Percentiles rank a stretch among this genome's conserved stretches.
These are phyloP conservation scores for Boloria euphrosyne DNA, from an alignment of 2,888 invertebrate genomes.

Conservation along the genomic window DNA sequence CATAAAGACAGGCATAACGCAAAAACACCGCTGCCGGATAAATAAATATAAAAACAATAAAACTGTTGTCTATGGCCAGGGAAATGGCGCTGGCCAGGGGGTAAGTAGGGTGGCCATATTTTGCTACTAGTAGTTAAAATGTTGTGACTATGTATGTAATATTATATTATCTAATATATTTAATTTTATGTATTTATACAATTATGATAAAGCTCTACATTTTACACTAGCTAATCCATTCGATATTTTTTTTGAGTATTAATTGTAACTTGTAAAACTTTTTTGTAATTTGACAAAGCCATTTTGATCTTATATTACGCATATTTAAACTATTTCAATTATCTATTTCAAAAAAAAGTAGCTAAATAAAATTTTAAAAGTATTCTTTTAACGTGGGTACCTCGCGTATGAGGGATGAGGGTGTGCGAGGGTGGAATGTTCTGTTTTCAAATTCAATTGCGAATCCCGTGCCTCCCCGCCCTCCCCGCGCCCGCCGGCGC, in stretches of 20 bases:
- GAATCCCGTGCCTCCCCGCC: slow-evolving; percentile 27
- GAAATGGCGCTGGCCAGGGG: slow-evolving; percentile 73
- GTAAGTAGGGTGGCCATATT: slow-evolving; percentile 55
- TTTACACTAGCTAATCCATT: too few species aligned
- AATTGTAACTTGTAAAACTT: too few species aligned
- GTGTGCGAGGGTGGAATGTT: slow-evolving; percentile 48
- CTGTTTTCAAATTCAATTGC: slow-evolving; percentile 81
- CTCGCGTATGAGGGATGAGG: slow-evolving; percentile 37
- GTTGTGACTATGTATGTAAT: too few species aligned
- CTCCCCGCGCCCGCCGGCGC: slow-evolving; percentile 45
- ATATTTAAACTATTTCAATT: too few species aligned
- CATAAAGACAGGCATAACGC: slow-evolving; percentile 66
- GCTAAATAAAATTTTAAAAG: neutral
- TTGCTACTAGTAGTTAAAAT: neutral
- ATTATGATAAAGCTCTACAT: too few species aligned
- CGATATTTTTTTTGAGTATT: too few species aligned
- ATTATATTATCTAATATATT: too few species aligned
- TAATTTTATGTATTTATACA: too few species aligned
- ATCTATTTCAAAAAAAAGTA: neutral
- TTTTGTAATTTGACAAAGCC: too few species aligned
- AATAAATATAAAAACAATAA: slow-evolving; percentile 82
- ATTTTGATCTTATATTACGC: too few species aligned
- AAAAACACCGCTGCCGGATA: slow-evolving; percentile 69
- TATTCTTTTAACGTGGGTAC: neutral
- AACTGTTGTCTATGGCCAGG: slow-evolving; percentile 79